These are phyloP conservation scores for Aspidiotus rigidus DNA, from an alignment of 2,888 invertebrate genomes.

Conservation along the genomic window DNA sequence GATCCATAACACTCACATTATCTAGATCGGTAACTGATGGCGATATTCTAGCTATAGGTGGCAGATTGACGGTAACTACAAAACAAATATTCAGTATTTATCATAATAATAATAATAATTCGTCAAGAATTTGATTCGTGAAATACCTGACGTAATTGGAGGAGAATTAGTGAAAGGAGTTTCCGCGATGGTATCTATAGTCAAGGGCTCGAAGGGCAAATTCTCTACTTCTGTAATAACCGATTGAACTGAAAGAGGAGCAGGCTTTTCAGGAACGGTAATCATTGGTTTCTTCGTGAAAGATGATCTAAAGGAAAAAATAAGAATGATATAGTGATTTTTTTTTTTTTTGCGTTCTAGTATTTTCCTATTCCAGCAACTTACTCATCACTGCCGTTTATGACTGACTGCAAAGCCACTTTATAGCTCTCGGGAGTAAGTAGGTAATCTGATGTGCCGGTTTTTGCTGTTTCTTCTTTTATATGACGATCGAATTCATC, in stretches of 20 bases:
- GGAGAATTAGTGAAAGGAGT: conserved; percentile 21
- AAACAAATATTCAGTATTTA: background rate
- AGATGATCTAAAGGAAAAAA: conserved; percentile 5
- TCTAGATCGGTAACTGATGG: conserved; percentile 26
- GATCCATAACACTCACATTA: conserved; percentile 25
- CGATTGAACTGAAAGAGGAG: conserved; percentile 6
- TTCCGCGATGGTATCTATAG: conserved; percentile 18
- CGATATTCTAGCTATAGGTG: conserved; percentile 17
- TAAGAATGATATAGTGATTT: background rate
- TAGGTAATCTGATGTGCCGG: conserved; percentile 11
- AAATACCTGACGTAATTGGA: conserved; percentile 17
- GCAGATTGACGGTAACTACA: conserved; percentile 12
- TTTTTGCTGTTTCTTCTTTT: conserved; percentile 6
- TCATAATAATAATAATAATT: background rate
- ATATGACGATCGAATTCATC: conserved; percentile 24
- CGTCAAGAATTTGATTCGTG: background rate
- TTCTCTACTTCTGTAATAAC: conserved; percentile 22
- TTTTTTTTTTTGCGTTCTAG: too few species aligned
- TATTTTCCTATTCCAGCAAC: background rate
- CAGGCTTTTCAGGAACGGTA: conserved; percentile 6
- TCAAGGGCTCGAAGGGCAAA: conserved; percentile 18
- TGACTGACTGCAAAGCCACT: conserved; percentile 24
- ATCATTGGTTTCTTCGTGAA: conserved; percentile 10
- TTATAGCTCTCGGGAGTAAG: conserved; percentile 23
- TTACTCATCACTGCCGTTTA: background rate